Conservation (phyloP, 2,888 invertebrate genomes). For the Caenorhabditis sp. region DNA sequence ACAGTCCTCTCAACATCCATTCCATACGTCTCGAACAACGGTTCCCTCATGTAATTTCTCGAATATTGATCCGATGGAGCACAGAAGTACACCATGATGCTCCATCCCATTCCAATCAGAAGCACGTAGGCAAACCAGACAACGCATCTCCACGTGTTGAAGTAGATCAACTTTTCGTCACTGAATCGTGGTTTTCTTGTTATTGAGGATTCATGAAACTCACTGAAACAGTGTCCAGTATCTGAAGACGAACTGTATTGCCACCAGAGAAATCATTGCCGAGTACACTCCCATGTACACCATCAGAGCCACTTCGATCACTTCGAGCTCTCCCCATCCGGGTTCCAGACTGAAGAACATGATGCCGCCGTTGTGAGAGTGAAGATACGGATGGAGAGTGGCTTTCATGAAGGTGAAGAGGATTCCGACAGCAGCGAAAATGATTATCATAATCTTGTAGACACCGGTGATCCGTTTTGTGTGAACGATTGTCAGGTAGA, state of each 20-base stretch:
- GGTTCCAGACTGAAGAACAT: conserved; percentile 42
- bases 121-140: conserved; percentile 36
- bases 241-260: conserved; percentile 37
- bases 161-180: conserved; percentile 28
- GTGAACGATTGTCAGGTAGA: conserved; percentile 18
- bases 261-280: conserved; percentile 33
- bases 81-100: conserved; percentile 38
- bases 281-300: conserved; percentile 36
- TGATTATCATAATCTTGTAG: conserved; percentile 35
- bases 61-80: conserved; percentile 28
- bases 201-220: not conserved
- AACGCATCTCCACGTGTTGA: conserved; percentile 28
- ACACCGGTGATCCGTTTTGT: conserved; percentile 31
- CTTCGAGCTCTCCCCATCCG: conserved; percentile 17
- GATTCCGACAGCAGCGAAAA: conserved; percentile 29
- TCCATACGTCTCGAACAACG: conserved; percentile 26
- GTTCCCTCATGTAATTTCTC: conserved; percentile 24
- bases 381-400: conserved; percentile 30
- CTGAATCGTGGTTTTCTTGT: conserved; percentile 1
- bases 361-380: conserved; percentile 24
- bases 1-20: conserved; percentile 36
- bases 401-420: conserved; percentile 36
- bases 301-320: conserved; percentile 31
- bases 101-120: conserved; percentile 39
- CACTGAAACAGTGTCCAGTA: conserved; percentile 30